Conservation (phyloP, 2,797 vertebrate species). For the Crocodylus rhombifer region DNA sequence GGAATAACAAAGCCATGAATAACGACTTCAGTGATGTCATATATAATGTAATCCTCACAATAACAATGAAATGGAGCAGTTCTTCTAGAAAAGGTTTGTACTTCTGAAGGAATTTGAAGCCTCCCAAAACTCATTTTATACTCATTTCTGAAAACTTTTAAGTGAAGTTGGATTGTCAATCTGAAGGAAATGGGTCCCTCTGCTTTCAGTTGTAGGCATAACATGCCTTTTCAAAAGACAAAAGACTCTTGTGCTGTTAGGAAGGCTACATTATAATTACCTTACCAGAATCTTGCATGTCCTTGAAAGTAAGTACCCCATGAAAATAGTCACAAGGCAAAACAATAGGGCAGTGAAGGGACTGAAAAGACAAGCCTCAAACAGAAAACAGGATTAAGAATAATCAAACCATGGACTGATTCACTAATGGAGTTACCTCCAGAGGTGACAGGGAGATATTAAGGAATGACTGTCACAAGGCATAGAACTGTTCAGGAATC, state of each 20-base stretch:
- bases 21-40: background rate
- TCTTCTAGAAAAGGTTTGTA: background rate
- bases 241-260: background rate
- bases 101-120: background rate
- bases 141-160: background rate
- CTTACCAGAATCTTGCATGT: conserved; percentile 8
- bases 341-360: background rate
- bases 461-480: conserved; percentile 14
- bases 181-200: background rate
- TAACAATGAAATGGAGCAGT: background rate
- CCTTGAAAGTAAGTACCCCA: background rate
- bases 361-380: background rate
- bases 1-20: background rate
- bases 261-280: background rate
- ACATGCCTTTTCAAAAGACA: background rate
- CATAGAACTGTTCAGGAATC: background rate
- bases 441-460: conserved; percentile 16
- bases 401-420: background rate
- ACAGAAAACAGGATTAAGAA: background rate
- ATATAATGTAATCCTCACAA: background rate
- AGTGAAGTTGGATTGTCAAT: background rate
- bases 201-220: background rate
- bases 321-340: conserved; percentile 23
- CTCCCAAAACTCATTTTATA: background rate
- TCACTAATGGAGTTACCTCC: conserved; percentile 42